Evolutionary conservation across 2,113 vertebrate species (phyloP), one percentile per base, ranked within the genome.

Genomic region (Cariama cristata): DNA sequence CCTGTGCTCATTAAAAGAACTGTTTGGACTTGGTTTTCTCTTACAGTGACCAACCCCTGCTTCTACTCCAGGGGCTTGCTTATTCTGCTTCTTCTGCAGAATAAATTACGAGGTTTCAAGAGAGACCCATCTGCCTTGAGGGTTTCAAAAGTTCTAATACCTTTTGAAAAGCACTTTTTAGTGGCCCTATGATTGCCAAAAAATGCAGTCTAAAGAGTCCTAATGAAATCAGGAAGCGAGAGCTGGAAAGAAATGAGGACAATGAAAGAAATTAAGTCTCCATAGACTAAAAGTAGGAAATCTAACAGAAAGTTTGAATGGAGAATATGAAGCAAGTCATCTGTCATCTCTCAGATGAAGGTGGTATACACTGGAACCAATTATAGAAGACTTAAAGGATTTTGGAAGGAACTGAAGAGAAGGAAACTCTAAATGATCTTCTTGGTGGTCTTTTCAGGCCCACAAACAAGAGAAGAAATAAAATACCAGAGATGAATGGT

Each of bases 221-320:
- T 94, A 94, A 94, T 62, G 58, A 96, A 96, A 95, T 81, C 84
- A 79, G 77, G 49, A 94, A 91, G 77, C 38, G 35, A 85, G 49
- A 94, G 66, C 24, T 91, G 53, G 58, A 91, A 96, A 94, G 73
- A 91, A 96, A 96, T 58, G 19, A 49, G 76, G 60, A 58, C 93
- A 93, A 91, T 64, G 76, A 93, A 93, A 79, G 86, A 96, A 94
- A 95, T 96, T 94, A 97, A 93, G 66, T 93, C 80, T 96, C 94
- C 58, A 62, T 59, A 89, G 94, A 94, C 95, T 30, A 68, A 72
- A 94, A 93, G 75, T 82, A 89, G 42, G 49, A 96, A 92, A 89
- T 73, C n/a, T 87, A 93, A 93, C 73, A 66, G 53, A 60, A 89
- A 91, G 64, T 92, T 68, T 50, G 56, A 95, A 87, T 68, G 55